Evolutionary conservation across 1,140 invertebrate species (phyloP).

Genomic region (Drosophila funebris): DNA sequence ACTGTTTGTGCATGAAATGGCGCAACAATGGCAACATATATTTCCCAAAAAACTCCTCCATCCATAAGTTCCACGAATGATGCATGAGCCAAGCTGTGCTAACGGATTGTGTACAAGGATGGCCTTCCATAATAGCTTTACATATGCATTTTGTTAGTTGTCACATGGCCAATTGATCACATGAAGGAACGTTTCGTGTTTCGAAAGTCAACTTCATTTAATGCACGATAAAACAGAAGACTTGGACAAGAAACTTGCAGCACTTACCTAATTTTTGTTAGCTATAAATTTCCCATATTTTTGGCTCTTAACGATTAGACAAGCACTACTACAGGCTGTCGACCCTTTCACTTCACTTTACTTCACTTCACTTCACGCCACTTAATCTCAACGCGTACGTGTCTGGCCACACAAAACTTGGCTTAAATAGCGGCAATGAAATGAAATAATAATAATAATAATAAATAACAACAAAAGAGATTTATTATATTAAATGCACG

Average conservation of each 20-base stretch:
- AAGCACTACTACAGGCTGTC: conserved; percentile 59
- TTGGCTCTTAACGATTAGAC: conserved; percentile 15
- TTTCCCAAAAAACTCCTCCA: conserved; percentile 70
- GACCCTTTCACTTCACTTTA: conserved; percentile 75
- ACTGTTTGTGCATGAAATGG: conserved; percentile 61
- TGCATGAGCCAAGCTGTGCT: conserved; percentile 53
- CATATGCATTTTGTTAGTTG: neutral
- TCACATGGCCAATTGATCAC: conserved; percentile 16
- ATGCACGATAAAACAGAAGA: conserved; percentile 59
- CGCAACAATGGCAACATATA: conserved; percentile 75
- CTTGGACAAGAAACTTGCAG: conserved; percentile 58
- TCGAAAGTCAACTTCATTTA: conserved; percentile 3
- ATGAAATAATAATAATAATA: conserved; percentile 20
- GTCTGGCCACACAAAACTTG: conserved; percentile 64
- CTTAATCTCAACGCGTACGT: conserved; percentile 67
- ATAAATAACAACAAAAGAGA: conserved; percentile 50
- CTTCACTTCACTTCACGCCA: conserved; percentile 54
- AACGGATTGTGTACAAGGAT: conserved; percentile 47
- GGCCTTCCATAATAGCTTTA: neutral
- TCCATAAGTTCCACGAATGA: conserved; percentile 47
- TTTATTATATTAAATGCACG: conserved; percentile 79
- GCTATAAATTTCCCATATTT: conserved; percentile 21
- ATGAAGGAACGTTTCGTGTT: neutral
- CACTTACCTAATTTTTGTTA: conserved; percentile 10
- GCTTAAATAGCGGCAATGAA: conserved; percentile 41